phyloP scores from a whole-genome alignment of 2,113 vertebrate species.

The Aviceda subcristata region DNA sequence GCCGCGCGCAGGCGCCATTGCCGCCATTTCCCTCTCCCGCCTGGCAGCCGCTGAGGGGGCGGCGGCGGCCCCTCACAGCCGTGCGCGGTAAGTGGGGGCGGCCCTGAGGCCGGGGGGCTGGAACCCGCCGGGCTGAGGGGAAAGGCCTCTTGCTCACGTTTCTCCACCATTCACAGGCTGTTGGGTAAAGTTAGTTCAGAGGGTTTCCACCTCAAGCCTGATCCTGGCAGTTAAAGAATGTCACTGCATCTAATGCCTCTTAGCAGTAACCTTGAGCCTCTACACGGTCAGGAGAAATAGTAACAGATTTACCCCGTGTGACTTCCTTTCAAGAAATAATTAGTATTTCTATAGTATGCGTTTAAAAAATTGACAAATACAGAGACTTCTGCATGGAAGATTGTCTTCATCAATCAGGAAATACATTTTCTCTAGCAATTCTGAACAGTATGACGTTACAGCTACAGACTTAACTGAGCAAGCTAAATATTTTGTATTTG shows the following conservation, averaged over 20 bases:
- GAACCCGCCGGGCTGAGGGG: background rate
- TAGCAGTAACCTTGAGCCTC: background rate
- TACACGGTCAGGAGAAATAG: background rate
- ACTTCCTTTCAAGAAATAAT: background rate
- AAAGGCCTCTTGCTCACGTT: rapidly evolving
- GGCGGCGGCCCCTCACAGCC: rapidly evolving
- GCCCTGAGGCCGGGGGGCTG: too few relatives aligned
- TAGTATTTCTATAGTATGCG: rapidly evolving
- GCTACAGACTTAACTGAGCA: background rate
- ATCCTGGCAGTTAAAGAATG: background rate
- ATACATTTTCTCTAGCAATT: background rate
- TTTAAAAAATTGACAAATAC: background rate
- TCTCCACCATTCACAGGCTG: rapidly evolving
- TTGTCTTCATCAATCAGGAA: background rate
- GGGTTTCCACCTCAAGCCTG: background rate
- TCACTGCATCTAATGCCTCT: too few relatives aligned
- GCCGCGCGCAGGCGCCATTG: background rate
- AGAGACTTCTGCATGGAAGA: background rate
- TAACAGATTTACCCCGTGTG: rapidly evolving
- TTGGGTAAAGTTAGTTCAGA: rapidly evolving
- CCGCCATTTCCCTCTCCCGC: background rate
- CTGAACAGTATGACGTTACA: background rate
- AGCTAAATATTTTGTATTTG: background rate
- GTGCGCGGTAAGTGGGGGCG: background rate
- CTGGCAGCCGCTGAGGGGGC: background rate